Base-by-base conservation (phyloP, 2,888 invertebrate genomes). In the Melolontha melolontha region DNA sequence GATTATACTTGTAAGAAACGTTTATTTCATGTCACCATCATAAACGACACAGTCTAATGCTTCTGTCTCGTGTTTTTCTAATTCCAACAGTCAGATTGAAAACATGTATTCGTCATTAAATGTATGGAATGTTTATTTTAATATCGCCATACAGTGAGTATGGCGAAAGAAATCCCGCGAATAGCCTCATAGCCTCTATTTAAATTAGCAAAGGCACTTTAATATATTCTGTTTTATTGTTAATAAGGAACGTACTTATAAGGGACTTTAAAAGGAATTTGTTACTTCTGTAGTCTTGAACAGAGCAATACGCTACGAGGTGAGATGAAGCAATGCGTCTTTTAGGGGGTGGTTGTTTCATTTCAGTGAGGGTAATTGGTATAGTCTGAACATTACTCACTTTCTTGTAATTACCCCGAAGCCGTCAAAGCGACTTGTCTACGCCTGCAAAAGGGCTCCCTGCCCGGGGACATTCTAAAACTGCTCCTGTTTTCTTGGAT, bases 361-460 rank as follows among this genome's bases (percentile, higher is more conserved):
- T 65, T 65, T 70, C 71, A 63, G 67, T 70, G 72, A 73, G 75
- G 79, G 80, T 82, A 83, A 83, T 83, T 82, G 81, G 81, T 80
- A 78, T 77, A 79, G 79, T 79, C 80, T 78, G 79, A 79, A 79
- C 82, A 82, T 82, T 81, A 82, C 78, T 82, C 82, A 82, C 81
- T 81, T 59, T 80, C 79, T 80, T 80, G 81, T 82, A 83, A 83
- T 83, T 83, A 81, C 82, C 81, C 80, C 70, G 74, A 75, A 81
- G 81, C 81, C 76, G 79, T 80, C 79, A 79, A 79, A 80, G 80
- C 80, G 81, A 81, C 79, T 81, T 83, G 83, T 83, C 83, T 80
- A 81, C 66, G 79, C 79, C 79, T 71, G 79, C 77, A 79, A 79
- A 34, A 81, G 80, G 80, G 80, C 78, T 74, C 76, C 71, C 77